Evolutionary conservation across 1,140 invertebrate species (phyloP), one percentile per base, ranked within the genome.

Genomic region (Drosophila setifemur): DNA sequence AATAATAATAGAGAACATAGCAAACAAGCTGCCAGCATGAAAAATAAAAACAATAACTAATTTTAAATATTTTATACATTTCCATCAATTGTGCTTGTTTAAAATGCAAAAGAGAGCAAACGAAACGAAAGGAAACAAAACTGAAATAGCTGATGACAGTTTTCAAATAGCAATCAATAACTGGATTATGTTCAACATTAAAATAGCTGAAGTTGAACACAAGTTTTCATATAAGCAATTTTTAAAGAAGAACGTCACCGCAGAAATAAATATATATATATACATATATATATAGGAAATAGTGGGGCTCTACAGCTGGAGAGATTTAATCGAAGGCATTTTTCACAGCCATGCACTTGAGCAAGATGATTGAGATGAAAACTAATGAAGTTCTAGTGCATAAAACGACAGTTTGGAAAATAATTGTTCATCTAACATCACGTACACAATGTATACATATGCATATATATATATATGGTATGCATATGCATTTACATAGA

Each of bases 11-110:
- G 42, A 49, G 37, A 45, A 66, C 47, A 87, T 76, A 85, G 76
- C 76, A 73, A 61, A 73, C 57, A 87, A 76, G 81, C 81, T 85
- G 81, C 81, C 81, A 85, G 72, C 72, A 86, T 76, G 61, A 73
- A 64, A 86, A 49, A 86, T 69, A 83, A 86, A 76, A 76, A 86
- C 81, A 86, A 86, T 86, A 86, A 86, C 71, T 85, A 85, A 86
- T 81, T 86, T 86, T 87, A 73, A 86, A 85, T 76, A 54, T 82
- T 82, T 82, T 85, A 76, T 73, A 85, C 47, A 75, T 61, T 73
- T 72, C 49, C 54, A 81, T 86, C 25, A 67, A 64, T 87, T 72
- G 57, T 72, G 66, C 74, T 86, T 72, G 68, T 70, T 73, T 73
- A 25, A 52, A 35, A 66, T 43, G 58, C 29, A 50, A 48, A 43